Conservation (phyloP, 2,888 invertebrate genomes). For the Drosophila mettleri region DNA sequence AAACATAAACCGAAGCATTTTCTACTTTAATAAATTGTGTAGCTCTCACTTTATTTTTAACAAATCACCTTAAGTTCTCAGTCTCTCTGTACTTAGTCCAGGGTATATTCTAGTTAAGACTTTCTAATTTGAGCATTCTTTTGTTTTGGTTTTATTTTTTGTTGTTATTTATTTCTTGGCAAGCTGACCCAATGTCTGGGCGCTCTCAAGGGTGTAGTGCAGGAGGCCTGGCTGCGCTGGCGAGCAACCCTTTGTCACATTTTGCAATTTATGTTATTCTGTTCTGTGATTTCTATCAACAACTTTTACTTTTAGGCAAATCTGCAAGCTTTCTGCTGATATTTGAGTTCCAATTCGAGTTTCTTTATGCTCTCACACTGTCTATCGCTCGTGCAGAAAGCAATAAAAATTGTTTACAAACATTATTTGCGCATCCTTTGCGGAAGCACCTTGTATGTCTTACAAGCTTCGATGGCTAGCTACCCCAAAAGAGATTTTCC, state of each 20-base stretch:
- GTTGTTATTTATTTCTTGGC: constrained; percentile 41
- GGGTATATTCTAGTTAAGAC: neutral
- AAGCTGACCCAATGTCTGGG: constrained; percentile 62
- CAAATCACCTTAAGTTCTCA: neutral
- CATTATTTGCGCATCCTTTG: constrained; percentile 77
- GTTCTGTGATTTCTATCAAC: constrained; percentile 77
- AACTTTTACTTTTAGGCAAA: constrained; percentile 77
- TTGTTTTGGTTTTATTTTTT: constrained; percentile 6
- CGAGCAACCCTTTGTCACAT: constrained; percentile 74
- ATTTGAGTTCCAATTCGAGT: constrained; percentile 25
- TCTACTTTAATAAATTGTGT: too few species aligned
- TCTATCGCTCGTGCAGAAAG: constrained; percentile 61
- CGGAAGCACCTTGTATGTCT: constrained; percentile 67
- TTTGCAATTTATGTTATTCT: constrained; percentile 79
- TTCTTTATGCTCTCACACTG: neutral
- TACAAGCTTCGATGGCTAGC: neutral
- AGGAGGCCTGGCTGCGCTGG: constrained; percentile 2
- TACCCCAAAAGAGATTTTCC: constrained; percentile 50
- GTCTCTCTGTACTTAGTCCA: neutral
- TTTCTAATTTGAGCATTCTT: neutral
- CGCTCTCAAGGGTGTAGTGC: constrained; percentile 13
- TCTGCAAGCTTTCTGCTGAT: constrained; percentile 28
- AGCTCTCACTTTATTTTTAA: neutral
- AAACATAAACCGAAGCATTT: too few species aligned
- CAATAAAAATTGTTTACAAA: constrained; percentile 80